A percentile compares a stretch with the other conserved stretches of the same genome.
Conservation (phyloP, 2,888 invertebrate species). For the Notocelia uddmanniana region DNA sequence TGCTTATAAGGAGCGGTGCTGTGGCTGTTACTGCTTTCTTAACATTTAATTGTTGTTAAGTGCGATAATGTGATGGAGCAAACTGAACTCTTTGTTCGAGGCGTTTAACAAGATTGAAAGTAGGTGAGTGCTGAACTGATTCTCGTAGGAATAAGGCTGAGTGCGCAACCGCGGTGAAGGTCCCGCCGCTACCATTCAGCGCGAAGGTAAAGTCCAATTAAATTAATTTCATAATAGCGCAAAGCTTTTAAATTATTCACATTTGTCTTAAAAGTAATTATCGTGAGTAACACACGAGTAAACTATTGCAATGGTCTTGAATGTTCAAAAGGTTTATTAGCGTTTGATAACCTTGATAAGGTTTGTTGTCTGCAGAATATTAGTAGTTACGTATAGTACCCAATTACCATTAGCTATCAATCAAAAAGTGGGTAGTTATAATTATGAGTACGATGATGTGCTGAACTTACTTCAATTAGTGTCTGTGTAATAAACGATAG, state of each 20-base stretch:
- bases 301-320: constrained; percentile 38
- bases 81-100: constrained; percentile 71
- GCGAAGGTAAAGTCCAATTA: constrained; percentile 76
- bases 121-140: constrained; percentile 71
- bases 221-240: constrained; percentile 66
- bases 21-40: constrained; percentile 11
- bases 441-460: not conserved
- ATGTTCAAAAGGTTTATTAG: constrained; percentile 25
- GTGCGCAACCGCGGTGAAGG: constrained; percentile 55
- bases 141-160: constrained; percentile 61
- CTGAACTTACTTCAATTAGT: not conserved
- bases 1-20: constrained; percentile 31
- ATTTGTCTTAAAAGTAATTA: constrained; percentile 54
- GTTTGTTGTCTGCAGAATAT: constrained; percentile 12
- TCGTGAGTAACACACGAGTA: constrained; percentile 41
- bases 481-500: not conserved
- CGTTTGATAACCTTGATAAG: constrained; percentile 20
- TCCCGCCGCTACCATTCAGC: constrained; percentile 73
- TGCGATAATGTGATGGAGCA: constrained; percentile 52
- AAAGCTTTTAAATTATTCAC: constrained; percentile 56
- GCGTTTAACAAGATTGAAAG: constrained; percentile 75
- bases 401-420: constrained; percentile 14
- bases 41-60: constrained; percentile 38
- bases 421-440: not conserved
- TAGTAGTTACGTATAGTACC: not conserved